phyloP scores from a whole-genome alignment of 2,113 vertebrate genomes.

The Jaculus jaculus region DNA sequence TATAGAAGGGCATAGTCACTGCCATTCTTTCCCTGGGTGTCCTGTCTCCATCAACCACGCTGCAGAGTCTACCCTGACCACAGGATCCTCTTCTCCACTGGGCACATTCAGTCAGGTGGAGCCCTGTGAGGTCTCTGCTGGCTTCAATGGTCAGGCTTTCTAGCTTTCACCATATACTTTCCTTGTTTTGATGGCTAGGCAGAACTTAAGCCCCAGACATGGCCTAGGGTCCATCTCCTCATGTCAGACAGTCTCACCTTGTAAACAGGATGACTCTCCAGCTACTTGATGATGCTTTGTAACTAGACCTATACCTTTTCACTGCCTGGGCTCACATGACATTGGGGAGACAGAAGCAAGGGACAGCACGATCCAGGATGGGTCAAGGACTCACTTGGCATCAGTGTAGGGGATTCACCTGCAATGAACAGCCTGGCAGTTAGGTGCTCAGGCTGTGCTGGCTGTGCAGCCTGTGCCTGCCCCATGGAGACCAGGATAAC shows the following conservation, averaged over 20 bases:
- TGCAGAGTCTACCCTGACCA: background rate
- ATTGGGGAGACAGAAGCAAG: background rate
- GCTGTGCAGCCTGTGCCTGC: background rate
- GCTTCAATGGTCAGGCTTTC: too few species aligned
- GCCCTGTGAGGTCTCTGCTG: background rate
- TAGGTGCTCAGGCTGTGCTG: too few species aligned
- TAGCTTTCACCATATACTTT: fast-evolving
- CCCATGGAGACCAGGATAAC: slow-evolving; percentile 48
- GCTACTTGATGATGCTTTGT: fast-evolving
- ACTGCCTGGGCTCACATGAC: background rate
- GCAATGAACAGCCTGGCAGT: fast-evolving
- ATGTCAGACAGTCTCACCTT: fast-evolving
- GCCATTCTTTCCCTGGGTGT: fast-evolving
- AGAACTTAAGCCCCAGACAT: background rate
- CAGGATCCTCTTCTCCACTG: background rate
- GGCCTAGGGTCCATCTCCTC: background rate
- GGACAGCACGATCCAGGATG: fast-evolving
- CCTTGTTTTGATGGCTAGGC: background rate
- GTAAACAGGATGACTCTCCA: fast-evolving
- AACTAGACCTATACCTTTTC: background rate
- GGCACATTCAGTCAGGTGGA: background rate
- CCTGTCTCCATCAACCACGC: background rate
- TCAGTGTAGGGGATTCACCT: background rate
- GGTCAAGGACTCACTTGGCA: background rate
- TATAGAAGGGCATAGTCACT: fast-evolving